These are phyloP conservation scores for Protonemura montana DNA, from an alignment of 2,888 invertebrate species.

Conservation along the genomic window DNA sequence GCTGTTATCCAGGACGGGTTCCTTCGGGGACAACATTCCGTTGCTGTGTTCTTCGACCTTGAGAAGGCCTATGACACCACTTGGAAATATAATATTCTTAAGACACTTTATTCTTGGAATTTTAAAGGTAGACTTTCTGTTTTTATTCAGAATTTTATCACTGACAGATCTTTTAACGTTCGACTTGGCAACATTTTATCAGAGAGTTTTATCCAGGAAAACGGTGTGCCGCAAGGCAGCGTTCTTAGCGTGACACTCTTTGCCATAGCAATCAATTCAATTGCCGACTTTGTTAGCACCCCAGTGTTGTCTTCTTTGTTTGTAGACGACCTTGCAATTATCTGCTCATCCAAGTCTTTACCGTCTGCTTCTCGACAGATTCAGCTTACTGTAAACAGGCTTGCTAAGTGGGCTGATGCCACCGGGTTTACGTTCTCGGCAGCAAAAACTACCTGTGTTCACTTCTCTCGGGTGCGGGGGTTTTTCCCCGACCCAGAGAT, in stretches of 20 bases:
- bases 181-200: slow-evolving; percentile 33
- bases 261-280: slow-evolving; percentile 38
- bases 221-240: slow-evolving; percentile 45
- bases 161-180: slow-evolving; percentile 33
- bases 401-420: slow-evolving; percentile 18
- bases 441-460: slow-evolving; percentile 32
- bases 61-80: slow-evolving; percentile 49
- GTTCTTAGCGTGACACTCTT: slow-evolving; percentile 44
- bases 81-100: slow-evolving; percentile 48
- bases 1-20: slow-evolving; percentile 50
- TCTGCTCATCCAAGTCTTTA: slow-evolving; percentile 8
- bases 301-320: slow-evolving; percentile 30
- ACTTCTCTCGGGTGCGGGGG: slow-evolving; percentile 21
- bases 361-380: neutral
- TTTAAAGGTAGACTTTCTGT: slow-evolving; percentile 47
- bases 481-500: slow-evolving; percentile 20
- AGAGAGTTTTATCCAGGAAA: neutral
- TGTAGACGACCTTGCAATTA: slow-evolving; percentile 42
- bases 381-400: slow-evolving; percentile 26
- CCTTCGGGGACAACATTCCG: slow-evolving; percentile 48
- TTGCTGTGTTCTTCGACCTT: slow-evolving; percentile 50
- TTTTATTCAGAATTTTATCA: slow-evolving; percentile 45
- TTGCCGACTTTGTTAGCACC: neutral
- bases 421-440: slow-evolving; percentile 39
- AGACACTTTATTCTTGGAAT: slow-evolving; percentile 44